Conservation (phyloP, 1,140 invertebrate species). For the Hirudo medicinalis region DNA sequence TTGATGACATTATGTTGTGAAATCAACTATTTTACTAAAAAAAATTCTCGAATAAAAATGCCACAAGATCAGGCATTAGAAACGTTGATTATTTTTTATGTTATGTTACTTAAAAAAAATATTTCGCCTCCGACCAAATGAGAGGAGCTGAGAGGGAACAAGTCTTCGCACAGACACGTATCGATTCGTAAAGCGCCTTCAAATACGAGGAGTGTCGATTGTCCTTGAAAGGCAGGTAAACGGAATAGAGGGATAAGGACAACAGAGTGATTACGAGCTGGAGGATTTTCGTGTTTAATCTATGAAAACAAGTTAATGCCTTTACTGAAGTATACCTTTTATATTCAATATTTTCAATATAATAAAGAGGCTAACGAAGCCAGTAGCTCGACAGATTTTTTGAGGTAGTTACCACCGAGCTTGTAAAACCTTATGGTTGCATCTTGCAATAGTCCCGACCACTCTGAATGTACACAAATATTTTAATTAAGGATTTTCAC, state of each 20-base stretch:
- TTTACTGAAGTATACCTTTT: too few species aligned
- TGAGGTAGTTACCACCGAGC: constrained; percentile 32
- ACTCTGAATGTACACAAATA: constrained; percentile 21
- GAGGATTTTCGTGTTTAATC: constrained; percentile 29
- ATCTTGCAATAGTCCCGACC: constrained; percentile 27
- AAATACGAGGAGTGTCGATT: constrained; percentile 27
- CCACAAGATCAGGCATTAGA: too few species aligned
- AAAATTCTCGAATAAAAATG: too few species aligned
- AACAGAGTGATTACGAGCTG: constrained; percentile 34
- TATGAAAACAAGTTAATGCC: constrained; percentile 24
- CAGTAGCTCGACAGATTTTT: constrained; percentile 30
- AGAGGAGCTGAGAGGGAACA: constrained; percentile 29
- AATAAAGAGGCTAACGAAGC: constrained; percentile 30
- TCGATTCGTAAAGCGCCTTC: constrained; percentile 25
- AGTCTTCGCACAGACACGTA: constrained; percentile 27
- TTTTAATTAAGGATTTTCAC: neutral
- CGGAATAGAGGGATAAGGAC: constrained; percentile 32
- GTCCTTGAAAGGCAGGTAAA: constrained; percentile 26
- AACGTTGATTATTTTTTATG: too few species aligned
- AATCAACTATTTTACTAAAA: too few species aligned
- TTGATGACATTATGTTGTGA: too few species aligned
- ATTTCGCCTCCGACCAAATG: constrained; percentile 29
- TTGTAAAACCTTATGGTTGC: constrained; percentile 34
- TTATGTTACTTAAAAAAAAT: too few species aligned
- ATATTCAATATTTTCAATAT: too few species aligned